Conservation (phyloP, 1,140 invertebrate genomes). For the Nilaparvata lugens region DNA sequence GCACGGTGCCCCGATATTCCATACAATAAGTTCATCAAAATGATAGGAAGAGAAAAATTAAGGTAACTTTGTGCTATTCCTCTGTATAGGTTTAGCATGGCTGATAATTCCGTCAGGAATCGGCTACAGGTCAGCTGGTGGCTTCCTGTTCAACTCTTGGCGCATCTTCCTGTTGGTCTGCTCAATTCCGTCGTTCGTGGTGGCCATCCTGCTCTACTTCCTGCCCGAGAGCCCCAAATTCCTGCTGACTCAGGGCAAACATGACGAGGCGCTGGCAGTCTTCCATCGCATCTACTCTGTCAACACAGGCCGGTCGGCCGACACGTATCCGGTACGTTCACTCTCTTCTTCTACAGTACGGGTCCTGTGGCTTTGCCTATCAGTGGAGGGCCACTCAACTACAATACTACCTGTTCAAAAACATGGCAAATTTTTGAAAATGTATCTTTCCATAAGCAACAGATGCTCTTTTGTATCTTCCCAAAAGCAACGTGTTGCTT, state of each 20-base stretch:
- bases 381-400: too few relatives aligned
- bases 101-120: conserved; percentile 61
- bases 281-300: conserved; percentile 68
- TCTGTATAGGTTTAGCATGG: conserved; percentile 81
- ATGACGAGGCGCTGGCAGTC: conserved; percentile 67
- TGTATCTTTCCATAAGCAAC: too few relatives aligned
- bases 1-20: too few relatives aligned
- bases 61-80: too few relatives aligned
- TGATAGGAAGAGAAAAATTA: too few relatives aligned
- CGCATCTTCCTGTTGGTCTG: conserved; percentile 81
- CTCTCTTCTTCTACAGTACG: too few relatives aligned
- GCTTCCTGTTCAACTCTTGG: conserved; percentile 82
- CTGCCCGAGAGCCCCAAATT: conserved; percentile 92
- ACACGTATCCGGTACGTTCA: conserved; percentile 52
- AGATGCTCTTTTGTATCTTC: too few relatives aligned
- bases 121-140: conserved; percentile 12
- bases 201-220: conserved; percentile 67
- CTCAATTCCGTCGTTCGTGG: conserved; percentile 74
- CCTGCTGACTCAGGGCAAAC: conserved; percentile 61
- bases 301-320: conserved; percentile 63
- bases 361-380: too few relatives aligned
- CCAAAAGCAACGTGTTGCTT: too few relatives aligned
- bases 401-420: too few relatives aligned
- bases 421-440: too few relatives aligned
- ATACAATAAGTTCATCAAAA: too few relatives aligned